These are phyloP conservation scores for Pyralis farinalis DNA, from an alignment of 2,888 invertebrate genomes.

Conservation along the genomic window DNA sequence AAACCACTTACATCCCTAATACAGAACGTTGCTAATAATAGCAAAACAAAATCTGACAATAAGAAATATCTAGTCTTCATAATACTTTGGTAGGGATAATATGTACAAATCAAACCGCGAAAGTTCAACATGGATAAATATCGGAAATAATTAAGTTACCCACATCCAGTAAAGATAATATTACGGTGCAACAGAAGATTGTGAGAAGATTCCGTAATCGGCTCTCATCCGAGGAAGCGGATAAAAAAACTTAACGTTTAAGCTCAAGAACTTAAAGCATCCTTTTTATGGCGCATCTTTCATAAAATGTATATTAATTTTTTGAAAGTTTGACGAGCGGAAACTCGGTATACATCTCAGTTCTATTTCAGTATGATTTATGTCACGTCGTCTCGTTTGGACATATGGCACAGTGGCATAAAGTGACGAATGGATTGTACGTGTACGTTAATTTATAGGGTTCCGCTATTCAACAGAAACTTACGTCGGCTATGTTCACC, in stretches of 20 bases:
- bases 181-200: conserved; percentile 1
- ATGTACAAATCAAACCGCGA: no score
- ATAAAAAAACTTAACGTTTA: conserved; percentile 34
- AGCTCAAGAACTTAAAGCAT: conserved; percentile 33
- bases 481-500: conserved; percentile 13
- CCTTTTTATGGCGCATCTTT: conserved; percentile 41
- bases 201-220: conserved; percentile 20
- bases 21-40: no score
- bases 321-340: conserved; percentile 62
- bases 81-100: no score
- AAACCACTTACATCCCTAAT: no score
- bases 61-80: no score
- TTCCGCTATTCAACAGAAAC: conserved; percentile 36
- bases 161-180: neutral
- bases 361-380: conserved; percentile 76
- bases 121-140: neutral
- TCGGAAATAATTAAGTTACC: neutral
- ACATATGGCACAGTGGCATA: conserved; percentile 61
- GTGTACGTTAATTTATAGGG: conserved; percentile 57
- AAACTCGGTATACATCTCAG: conserved; percentile 48
- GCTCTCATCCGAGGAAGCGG: conserved; percentile 30
- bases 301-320: conserved; percentile 50
- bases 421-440: conserved; percentile 58
- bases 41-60: no score
- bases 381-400: conserved; percentile 48